phyloP scores from a whole-genome alignment of 2,113 vertebrate genomes.

The Daboia siamensis region DNA sequence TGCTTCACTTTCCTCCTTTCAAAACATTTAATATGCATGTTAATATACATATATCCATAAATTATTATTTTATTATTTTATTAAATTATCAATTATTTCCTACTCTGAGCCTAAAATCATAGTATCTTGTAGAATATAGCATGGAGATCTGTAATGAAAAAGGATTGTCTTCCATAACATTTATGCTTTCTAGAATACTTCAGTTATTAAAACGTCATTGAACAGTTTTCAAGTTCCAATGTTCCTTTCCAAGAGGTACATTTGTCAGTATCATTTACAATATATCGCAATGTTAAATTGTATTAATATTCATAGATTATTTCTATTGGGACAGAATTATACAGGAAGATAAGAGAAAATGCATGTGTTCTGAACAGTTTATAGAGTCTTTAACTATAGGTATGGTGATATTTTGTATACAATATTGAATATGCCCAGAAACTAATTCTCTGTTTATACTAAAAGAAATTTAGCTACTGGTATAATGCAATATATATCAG shows the following conservation, averaged over 20 bases:
- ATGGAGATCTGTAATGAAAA: neutral
- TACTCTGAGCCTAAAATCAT: neutral
- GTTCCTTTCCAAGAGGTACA: slow-evolving; percentile 13
- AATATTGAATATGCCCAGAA: slow-evolving; percentile 28
- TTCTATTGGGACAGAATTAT: neutral
- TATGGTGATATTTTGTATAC: neutral
- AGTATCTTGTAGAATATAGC: neutral
- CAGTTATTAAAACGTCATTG: neutral
- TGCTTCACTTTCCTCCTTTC: neutral
- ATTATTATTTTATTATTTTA: neutral
- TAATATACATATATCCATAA: neutral
- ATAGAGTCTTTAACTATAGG: neutral
- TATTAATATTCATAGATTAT: neutral
- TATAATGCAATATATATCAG: slow-evolving; percentile 18
- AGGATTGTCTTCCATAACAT: neutral
- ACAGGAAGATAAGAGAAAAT: neutral
- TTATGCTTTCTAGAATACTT: neutral
- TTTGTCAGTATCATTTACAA: neutral
- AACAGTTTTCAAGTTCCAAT: neutral
- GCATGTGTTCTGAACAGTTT: neutral
- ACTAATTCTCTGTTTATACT: neutral
- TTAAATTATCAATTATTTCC: slow-evolving; percentile 16
- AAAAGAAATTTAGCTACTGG: slow-evolving; percentile 9
- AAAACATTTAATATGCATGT: neutral
- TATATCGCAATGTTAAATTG: neutral